phyloP scores from a whole-genome alignment of 1,140 invertebrate species.

The Bursaphelenchus mucronatus region DNA sequence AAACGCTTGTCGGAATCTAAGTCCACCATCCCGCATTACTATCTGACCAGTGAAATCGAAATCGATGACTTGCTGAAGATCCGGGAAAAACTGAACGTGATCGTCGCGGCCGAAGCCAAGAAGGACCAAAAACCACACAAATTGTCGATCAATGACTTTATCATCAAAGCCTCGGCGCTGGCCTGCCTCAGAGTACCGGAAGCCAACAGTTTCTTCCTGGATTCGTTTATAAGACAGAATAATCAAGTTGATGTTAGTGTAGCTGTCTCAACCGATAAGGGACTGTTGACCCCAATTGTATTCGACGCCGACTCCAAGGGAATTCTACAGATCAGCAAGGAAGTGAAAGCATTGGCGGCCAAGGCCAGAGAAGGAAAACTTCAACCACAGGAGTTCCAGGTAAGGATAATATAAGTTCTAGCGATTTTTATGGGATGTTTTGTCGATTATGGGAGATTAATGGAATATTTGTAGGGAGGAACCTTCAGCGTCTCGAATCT shows the following conservation, averaged over 20 bases:
- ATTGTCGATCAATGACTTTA: conserved; percentile 91
- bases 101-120: conserved; percentile 69
- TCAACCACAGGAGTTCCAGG: conserved; percentile 93
- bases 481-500: conserved; percentile 87
- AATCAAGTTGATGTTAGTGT: conserved; percentile 89
- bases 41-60: conserved; percentile 78
- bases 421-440: conserved; percentile 59
- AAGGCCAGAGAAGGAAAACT: conserved; percentile 90
- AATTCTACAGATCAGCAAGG: conserved; percentile 77
- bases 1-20: conserved; percentile 77
- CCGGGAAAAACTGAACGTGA: conserved; percentile 71
- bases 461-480: conserved; percentile 65
- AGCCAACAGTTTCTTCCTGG: conserved; percentile 91
- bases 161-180: conserved; percentile 87
- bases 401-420: conserved; percentile 64
- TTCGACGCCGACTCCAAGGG: conserved; percentile 88
- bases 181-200: conserved; percentile 88
- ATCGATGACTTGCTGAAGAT: conserved; percentile 75
- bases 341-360: conserved; percentile 76
- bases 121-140: conserved; percentile 64
- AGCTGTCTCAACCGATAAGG: conserved; percentile 88
- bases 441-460: not conserved
- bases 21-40: conserved; percentile 89
- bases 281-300: conserved; percentile 94
- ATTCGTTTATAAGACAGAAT: conserved; percentile 87